These are phyloP conservation scores for Mesembrinibis cayennensis DNA, from an alignment of 2,113 vertebrate genomes.

Conservation along the genomic window DNA sequence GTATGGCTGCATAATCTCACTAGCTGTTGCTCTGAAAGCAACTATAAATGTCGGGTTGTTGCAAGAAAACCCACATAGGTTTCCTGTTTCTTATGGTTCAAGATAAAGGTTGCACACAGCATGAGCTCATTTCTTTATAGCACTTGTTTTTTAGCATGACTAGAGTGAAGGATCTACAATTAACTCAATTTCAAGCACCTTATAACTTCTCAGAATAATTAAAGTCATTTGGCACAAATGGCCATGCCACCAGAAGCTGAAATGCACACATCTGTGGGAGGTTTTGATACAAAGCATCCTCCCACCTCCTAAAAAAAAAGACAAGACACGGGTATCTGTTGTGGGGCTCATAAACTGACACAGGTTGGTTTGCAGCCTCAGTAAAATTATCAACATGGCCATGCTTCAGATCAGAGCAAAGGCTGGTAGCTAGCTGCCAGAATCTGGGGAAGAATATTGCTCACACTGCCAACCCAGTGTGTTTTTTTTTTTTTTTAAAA, in stretches of 20 bases:
- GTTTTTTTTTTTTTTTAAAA: no score
- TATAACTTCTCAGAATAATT: background rate
- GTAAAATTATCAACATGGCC: background rate
- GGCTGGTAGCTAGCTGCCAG: background rate
- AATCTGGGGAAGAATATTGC: background rate
- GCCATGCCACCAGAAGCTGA: background rate
- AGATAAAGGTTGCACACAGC: slow-evolving; percentile 33
- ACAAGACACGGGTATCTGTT: background rate
- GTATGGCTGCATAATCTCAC: slow-evolving; percentile 10
- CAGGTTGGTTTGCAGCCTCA: background rate
- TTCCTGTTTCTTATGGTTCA: slow-evolving; percentile 64
- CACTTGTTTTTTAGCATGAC: background rate
- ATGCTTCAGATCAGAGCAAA: background rate
- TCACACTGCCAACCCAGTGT: background rate
- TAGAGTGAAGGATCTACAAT: background rate
- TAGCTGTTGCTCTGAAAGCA: slow-evolving; percentile 30
- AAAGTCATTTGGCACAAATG: background rate
- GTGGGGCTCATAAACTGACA: background rate
- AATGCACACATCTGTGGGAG: background rate
- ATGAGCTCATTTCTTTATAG: background rate
- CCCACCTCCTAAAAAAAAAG: background rate
- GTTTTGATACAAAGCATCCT: background rate
- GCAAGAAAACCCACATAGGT: slow-evolving; percentile 47
- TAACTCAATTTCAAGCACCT: background rate
- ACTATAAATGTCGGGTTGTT: background rate